Percentiles rank a stretch among this genome's conserved stretches.
Conservation (phyloP, 2,888 invertebrate species). For the Acleris literana region DNA sequence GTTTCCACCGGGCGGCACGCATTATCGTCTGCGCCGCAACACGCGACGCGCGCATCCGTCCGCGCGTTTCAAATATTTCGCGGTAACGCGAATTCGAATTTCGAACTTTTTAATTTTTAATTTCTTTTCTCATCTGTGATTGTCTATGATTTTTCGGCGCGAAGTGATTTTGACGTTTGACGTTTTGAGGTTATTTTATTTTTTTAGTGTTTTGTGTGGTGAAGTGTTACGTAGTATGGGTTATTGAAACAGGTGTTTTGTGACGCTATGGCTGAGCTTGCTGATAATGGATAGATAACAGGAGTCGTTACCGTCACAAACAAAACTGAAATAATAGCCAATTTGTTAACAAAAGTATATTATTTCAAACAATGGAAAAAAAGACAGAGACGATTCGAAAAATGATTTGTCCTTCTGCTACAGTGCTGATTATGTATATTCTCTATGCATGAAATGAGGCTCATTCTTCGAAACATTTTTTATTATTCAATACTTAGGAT, state of each 20-base stretch:
- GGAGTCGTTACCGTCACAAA: slow-evolving; percentile 10
- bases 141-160: slow-evolving; percentile 5
- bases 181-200: slow-evolving; percentile 20
- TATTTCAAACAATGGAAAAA: slow-evolving; percentile 11
- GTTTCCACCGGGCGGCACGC: slow-evolving; percentile 65
- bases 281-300: slow-evolving; percentile 26
- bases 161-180: slow-evolving; percentile 5
- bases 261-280: slow-evolving; percentile 14
- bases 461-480: too few species aligned
- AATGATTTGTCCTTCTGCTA: neutral
- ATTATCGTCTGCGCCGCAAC: slow-evolving; percentile 64
- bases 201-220: slow-evolving; percentile 10
- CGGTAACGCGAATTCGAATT: slow-evolving; percentile 61
- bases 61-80: slow-evolving; percentile 67
- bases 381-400: slow-evolving; percentile 6
- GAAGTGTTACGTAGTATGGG: slow-evolving; percentile 33
- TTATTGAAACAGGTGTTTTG: slow-evolving; percentile 31
- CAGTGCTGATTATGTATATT: neutral
- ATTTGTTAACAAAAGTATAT: slow-evolving; percentile 16
- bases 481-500: too few species aligned
- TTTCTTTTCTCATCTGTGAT: neutral
- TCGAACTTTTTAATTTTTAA: slow-evolving; percentile 42
- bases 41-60: slow-evolving; percentile 74
- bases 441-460: neutral
- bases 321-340: slow-evolving; percentile 29